These are phyloP conservation scores for Australoheros facetus DNA, from an alignment of 2,797 vertebrate genomes.

Conservation along the genomic window DNA sequence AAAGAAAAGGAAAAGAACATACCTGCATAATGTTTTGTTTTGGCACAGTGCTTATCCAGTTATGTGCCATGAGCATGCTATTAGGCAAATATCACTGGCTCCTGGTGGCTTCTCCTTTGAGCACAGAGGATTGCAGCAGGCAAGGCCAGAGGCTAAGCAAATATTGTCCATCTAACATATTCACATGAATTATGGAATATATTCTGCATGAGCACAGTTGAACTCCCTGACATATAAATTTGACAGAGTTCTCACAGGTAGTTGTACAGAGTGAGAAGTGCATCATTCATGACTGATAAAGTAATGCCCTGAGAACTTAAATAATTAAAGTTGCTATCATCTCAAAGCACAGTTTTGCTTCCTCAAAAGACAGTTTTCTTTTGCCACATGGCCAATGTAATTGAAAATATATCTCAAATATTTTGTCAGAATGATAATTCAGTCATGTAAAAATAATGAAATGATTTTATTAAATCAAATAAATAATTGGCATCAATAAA, in stretches of 20 bases:
- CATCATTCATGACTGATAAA: slow-evolving; percentile 66
- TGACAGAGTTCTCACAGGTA: slow-evolving; percentile 61
- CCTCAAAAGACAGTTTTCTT: slow-evolving; percentile 15
- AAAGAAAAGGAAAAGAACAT: slow-evolving; percentile 47
- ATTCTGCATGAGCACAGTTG: slow-evolving; percentile 66
- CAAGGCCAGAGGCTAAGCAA: slow-evolving; percentile 76
- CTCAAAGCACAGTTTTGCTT: slow-evolving; percentile 26
- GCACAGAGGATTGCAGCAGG: slow-evolving; percentile 55
- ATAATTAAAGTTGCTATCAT: slow-evolving; percentile 63
- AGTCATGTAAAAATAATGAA: slow-evolving; percentile 41
- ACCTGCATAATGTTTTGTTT: slow-evolving; percentile 55
- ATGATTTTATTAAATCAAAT: slow-evolving; percentile 43
- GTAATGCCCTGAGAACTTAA: slow-evolving; percentile 55
- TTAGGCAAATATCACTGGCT: slow-evolving; percentile 71
- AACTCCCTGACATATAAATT: slow-evolving; percentile 63
- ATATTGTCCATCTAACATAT: slow-evolving; percentile 70
- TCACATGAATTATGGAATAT: slow-evolving; percentile 74
- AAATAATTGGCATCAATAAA: slow-evolving; percentile 41
- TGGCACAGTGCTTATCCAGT: slow-evolving; percentile 49
- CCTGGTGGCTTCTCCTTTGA: slow-evolving; percentile 60
- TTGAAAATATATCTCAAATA: slow-evolving; percentile 43
- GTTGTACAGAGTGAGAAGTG: slow-evolving; percentile 52
- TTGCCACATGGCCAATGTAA: slow-evolving; percentile 29
- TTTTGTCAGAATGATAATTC: slow-evolving; percentile 43
- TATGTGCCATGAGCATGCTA: slow-evolving; percentile 62